These are phyloP conservation scores for Spizella passerina DNA, from an alignment of 2,797 vertebrate genomes.

Conservation along the genomic window DNA sequence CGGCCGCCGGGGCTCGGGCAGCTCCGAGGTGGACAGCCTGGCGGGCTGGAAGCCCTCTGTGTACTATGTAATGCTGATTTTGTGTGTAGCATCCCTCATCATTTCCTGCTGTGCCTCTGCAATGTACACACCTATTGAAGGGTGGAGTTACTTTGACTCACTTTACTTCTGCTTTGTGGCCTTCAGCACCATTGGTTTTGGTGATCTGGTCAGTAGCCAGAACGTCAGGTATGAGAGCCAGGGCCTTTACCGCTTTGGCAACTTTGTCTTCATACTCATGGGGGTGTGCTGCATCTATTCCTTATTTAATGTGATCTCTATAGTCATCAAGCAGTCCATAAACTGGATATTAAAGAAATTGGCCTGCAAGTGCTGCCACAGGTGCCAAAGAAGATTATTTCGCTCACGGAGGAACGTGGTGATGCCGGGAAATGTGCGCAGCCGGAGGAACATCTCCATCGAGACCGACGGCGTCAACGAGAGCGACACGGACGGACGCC, in stretches of 20 bases:
- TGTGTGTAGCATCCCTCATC: constrained; percentile 86
- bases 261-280: constrained; percentile 92
- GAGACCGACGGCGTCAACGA: constrained; percentile 88
- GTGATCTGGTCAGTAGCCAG: constrained; percentile 95
- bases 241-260: constrained; percentile 86
- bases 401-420: constrained; percentile 84
- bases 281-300: constrained; percentile 98
- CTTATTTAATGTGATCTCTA: constrained; percentile 95
- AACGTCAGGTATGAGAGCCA: constrained; percentile 82
- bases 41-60: constrained; percentile 93
- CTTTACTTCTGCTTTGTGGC: constrained; percentile 97
- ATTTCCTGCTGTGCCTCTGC: constrained; percentile 93
- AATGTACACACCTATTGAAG: constrained; percentile 89
- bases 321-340: constrained; percentile 94
- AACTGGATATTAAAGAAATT: constrained; percentile 91
- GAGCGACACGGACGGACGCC: constrained; percentile 87
- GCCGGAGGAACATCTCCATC: constrained; percentile 82
- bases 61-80: constrained; percentile 93
- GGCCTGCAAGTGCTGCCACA: constrained; percentile 78
- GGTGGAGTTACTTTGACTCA: constrained; percentile 93
- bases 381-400: constrained; percentile 77
- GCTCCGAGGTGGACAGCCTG: constrained; percentile 68
- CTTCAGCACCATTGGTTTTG: constrained; percentile 96
- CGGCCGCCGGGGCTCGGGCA: constrained; percentile 38
- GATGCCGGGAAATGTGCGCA: constrained; percentile 81